Conservation (phyloP, 2,113 vertebrate species). For the Meles meles region DNA sequence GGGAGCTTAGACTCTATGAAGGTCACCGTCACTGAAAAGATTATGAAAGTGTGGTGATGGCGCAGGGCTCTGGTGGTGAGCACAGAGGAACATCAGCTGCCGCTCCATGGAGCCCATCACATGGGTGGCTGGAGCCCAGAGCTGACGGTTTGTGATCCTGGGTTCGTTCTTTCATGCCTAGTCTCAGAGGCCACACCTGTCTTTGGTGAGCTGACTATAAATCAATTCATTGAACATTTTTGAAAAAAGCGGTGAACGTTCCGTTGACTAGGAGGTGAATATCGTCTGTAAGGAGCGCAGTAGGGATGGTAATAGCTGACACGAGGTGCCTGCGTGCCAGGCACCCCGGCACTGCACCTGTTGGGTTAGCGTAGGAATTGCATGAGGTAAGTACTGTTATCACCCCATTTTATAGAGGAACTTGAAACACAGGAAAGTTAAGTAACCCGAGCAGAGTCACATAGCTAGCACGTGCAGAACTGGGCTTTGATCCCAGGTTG, state of each 20-base stretch:
- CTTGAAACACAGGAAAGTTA: background rate
- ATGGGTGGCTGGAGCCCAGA: background rate
- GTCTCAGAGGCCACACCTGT: background rate
- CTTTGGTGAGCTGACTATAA: background rate
- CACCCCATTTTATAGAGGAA: background rate
- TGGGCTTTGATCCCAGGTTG: background rate
- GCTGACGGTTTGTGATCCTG: background rate
- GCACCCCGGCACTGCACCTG: background rate
- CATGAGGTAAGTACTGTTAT: background rate
- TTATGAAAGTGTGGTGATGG: background rate
- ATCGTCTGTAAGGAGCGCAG: background rate
- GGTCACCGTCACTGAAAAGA: background rate
- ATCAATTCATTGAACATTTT: background rate
- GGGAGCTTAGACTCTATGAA: background rate
- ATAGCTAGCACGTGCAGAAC: background rate
- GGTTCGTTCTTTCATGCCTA: background rate
- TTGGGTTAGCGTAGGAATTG: background rate
- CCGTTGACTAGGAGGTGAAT: background rate
- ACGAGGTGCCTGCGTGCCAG: background rate
- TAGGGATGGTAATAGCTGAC: background rate
- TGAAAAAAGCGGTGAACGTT: background rate
- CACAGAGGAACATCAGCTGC: background rate
- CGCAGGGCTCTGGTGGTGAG: background rate
- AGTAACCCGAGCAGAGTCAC: background rate
- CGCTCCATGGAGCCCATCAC: background rate